Evolutionary conservation across 1,140 invertebrate species (phyloP), one percentile per base, ranked within the genome.

Genomic region (Neuroterus valhalla): DNA sequence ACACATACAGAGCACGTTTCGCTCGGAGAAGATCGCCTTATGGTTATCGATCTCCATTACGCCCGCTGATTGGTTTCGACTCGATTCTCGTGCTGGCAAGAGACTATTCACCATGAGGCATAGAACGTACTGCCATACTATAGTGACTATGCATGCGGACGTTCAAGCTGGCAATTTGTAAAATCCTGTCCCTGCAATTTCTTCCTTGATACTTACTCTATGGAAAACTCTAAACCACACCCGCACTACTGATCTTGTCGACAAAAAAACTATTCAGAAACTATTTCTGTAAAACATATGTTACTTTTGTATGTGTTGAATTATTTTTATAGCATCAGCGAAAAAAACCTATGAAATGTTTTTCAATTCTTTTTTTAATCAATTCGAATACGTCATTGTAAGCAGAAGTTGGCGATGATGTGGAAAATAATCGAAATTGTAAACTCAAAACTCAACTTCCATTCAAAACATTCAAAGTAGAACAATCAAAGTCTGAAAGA

Each of bases 1-100:
- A 55, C n/a, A 55, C 19, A 42, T 10, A 50, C 45, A 15, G 45
- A 21, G 23, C 71, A 75, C 74, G 73, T 71, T 80, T 77, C 26
- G 72, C 70, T 52, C 23, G 10, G 67, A 72, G 79, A 78, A 82
- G 79, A 84, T 83, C 80, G 76, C 77, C 83, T 82, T 78, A 76
- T 76, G 80, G 78, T 82, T 81, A 86, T 86, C 84, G 85, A 86
- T 86, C 84, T 86, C 84, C 81, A 86, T 85, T 86, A 86, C 76
- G 66, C 69, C 73, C 75, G 79, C 77, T 86, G 82, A 85, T 86
- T 86, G 83, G 83, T 79, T 81, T 81, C 82, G 82, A 82, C 73
- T 68, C 67, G 42, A 68, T 70, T 70, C 71, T 72, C 79, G 82
- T 81, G 76, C 78, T 81, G 77, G 67, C 43, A 45, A 17, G 46